Evolutionary conservation across 2,888 invertebrate species (phyloP), one percentile per base, ranked within the genome.

Genomic region (Mesochorus sp.): DNA sequence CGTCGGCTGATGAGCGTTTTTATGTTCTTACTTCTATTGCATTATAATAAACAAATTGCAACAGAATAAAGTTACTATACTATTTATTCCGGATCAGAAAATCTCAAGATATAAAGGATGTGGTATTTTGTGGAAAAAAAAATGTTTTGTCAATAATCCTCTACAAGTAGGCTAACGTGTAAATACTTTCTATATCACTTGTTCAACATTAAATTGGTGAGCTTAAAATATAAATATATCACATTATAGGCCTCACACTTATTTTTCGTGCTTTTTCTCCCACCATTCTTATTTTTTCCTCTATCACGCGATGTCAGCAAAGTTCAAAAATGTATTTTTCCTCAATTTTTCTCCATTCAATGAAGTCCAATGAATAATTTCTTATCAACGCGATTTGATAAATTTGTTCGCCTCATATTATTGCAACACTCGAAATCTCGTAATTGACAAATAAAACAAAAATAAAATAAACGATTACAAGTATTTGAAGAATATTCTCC

Each of bases 1-100:
- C 44, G 93, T 96, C 83, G 89, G 88, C 88, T 88, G 85, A 87
- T 84, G 80, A 64, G 64, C 74, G 81, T 85, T 83, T 84, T 64
- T 79, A 55, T 59, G 42, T 73, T 61, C 55, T 47, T 59, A n/a
- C 39, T 55, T 59, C 66, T 71, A 39, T 70, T 53, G 51, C 70
- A 73, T 81, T 53, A 21, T 59, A 59, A 37, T 42, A 57, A 49
- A 37, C 17, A 53, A 39, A 62, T 44, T 17, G 4, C 28, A 3
- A 59, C 66, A 34, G 8, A 42, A 61, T 72, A 79, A 80, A 57
- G 44, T 31, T 37, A 26, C 73, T 83, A 6, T 49, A 47, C 78
- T 70, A 62, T 70, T 83, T 76, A 53, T 82, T 82, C 53, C 57
- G 66, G 74, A 76, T 80, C 47, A 51, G 68, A 62, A 26, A 77